Conservation (phyloP, 2,113 vertebrate species). For the Oreochromis aureus region DNA sequence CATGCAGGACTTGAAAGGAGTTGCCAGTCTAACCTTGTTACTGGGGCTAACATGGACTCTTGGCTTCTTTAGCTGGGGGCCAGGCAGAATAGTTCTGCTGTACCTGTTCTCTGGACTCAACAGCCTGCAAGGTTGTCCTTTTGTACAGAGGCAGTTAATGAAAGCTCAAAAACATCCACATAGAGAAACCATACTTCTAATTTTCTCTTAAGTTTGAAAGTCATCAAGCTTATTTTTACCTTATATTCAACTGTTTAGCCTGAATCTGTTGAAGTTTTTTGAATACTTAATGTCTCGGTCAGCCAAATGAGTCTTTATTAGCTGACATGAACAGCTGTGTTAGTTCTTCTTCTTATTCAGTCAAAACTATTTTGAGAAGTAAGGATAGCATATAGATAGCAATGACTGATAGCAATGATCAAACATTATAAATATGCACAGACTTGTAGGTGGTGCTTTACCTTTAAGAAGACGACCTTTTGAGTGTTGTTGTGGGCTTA, state of each 20-base stretch:
- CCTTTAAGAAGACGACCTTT: neutral
- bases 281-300: neutral
- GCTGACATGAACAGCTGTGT: neutral
- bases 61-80: slow-evolving; percentile 82
- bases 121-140: slow-evolving; percentile 79
- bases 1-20: slow-evolving; percentile 78
- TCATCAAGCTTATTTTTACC: neutral
- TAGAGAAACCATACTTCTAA: neutral
- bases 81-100: slow-evolving; percentile 73
- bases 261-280: neutral
- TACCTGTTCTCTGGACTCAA: slow-evolving; percentile 87
- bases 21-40: slow-evolving; percentile 80
- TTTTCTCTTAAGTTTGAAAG: neutral
- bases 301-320: neutral
- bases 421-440: neutral
- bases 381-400: neutral
- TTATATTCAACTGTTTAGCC: neutral
- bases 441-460: neutral
- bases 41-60: slow-evolving; percentile 85
- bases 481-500: neutral
- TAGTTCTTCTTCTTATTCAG: neutral
- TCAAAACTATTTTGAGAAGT: neutral
- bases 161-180: neutral
- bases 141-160: neutral
- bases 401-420: neutral